Evolutionary conservation across 1,140 invertebrate species (phyloP).

Genomic region (Penaeus indicus): DNA sequence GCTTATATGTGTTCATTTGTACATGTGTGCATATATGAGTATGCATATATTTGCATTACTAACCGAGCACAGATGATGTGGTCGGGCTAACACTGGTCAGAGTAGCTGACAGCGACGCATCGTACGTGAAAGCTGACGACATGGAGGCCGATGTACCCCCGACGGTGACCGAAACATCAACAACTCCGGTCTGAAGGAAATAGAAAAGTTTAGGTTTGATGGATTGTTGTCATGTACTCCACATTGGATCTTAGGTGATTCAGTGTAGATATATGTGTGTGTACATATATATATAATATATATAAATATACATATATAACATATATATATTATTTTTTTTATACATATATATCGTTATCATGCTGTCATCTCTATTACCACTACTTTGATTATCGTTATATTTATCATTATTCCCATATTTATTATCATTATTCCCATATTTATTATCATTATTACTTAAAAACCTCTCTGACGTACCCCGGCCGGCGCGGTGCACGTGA

Average conservation of each 20-base stretch:
- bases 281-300: too few species aligned
- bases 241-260: neutral
- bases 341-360: too few species aligned
- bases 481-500: conserved; percentile 37
- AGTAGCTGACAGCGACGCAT: conserved; percentile 74
- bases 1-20: too few species aligned
- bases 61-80: conserved; percentile 10
- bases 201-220: neutral
- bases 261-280: too few species aligned
- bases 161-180: conserved; percentile 45
- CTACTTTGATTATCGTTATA: too few species aligned
- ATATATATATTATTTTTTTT: too few species aligned
- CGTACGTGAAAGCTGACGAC: conserved; percentile 58
- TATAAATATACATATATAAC: too few species aligned
- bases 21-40: too few species aligned
- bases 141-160: conserved; percentile 24
- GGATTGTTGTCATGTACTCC: neutral
- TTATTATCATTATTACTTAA: too few species aligned
- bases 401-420: too few species aligned
- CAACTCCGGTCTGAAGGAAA: neutral
- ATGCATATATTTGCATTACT: neutral
- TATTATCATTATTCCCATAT: too few species aligned
- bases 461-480: neutral
- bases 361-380: too few species aligned
- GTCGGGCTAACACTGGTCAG: neutral